A percentile compares a stretch with the other conserved stretches of the same genome.
Evolutionary conservation across 2,797 vertebrate species (phyloP).

Genomic region (Phoebastria nigripes): DNA sequence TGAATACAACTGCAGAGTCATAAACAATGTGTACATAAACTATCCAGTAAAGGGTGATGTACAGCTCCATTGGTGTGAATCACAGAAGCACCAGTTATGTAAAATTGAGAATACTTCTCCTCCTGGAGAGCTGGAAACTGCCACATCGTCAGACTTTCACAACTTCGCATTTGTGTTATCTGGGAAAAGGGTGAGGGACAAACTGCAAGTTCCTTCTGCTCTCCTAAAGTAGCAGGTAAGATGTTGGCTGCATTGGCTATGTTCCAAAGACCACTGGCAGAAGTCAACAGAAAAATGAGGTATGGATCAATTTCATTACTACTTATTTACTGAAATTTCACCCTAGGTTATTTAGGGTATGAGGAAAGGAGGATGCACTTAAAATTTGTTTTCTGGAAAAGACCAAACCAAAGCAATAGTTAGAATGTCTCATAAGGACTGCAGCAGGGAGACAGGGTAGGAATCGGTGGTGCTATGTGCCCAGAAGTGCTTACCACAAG

Average conservation of each 20-base stretch:
- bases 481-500: neutral
- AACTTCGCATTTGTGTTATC: neutral
- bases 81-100: neutral
- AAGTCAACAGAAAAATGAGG: neutral
- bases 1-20: neutral
- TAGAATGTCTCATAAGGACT: neutral
- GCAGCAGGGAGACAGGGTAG: neutral
- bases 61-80: neutral
- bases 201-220: neutral
- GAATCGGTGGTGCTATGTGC: neutral
- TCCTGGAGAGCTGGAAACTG: neutral
- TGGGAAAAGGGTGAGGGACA: neutral
- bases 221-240: neutral
- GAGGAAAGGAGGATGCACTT: neutral
- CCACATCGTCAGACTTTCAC: neutral
- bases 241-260: neutral
- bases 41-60: neutral
- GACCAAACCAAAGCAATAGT: neutral
- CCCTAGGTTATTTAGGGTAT: neutral
- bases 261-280: neutral
- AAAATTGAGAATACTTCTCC: neutral
- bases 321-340: neutral
- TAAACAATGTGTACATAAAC: neutral
- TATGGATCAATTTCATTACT: neutral
- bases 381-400: neutral